Percentiles rank a stretch among this genome's conserved stretches.
Evolutionary conservation across 2,888 invertebrate species (phyloP).

Genomic region (Drosophila lacicola): DNA sequence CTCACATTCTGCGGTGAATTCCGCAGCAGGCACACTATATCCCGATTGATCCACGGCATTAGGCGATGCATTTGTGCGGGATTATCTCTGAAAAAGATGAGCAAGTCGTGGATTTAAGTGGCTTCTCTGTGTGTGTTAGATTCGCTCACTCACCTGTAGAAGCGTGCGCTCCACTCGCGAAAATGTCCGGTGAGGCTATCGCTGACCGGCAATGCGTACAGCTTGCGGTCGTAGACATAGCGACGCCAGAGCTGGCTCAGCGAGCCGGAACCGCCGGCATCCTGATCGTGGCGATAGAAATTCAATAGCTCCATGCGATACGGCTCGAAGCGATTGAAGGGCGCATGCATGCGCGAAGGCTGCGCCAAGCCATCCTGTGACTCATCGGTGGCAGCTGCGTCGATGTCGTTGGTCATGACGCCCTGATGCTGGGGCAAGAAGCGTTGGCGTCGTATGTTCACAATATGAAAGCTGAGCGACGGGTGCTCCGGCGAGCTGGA

Average conservation of each 20-base stretch:
- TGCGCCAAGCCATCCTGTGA: conserved; percentile 44
- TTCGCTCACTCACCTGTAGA: conserved; percentile 87
- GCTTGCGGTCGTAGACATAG: conserved; percentile 90
- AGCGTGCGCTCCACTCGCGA: conserved; percentile 90
- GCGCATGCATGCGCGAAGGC: conserved; percentile 34
- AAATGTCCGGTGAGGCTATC: conserved; percentile 89
- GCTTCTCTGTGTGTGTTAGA: not conserved
- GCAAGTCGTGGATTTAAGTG: not conserved
- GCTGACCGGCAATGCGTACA: conserved; percentile 90
- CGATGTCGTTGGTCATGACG: conserved; percentile 53
- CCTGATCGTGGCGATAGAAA: conserved; percentile 79
- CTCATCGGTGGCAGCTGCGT: conserved; percentile 35
- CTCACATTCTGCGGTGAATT: conserved; percentile 87
- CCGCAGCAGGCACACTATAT: conserved; percentile 89
- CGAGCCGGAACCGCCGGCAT: conserved; percentile 66
- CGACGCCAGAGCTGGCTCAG: conserved; percentile 86
- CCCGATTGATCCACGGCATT: conserved; percentile 95
- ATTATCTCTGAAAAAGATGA: conserved; percentile 88
- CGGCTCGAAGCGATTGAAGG: conserved; percentile 64
- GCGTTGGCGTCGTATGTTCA: conserved; percentile 54
- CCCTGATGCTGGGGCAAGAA: conserved; percentile 57
- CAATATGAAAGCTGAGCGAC: conserved; percentile 57
- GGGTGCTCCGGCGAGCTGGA: conserved; percentile 67
- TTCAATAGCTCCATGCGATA: conserved; percentile 80
- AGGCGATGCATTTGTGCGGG: conserved; percentile 93